phyloP scores from a whole-genome alignment of 1,140 invertebrate genomes.

The Periplaneta americana region DNA sequence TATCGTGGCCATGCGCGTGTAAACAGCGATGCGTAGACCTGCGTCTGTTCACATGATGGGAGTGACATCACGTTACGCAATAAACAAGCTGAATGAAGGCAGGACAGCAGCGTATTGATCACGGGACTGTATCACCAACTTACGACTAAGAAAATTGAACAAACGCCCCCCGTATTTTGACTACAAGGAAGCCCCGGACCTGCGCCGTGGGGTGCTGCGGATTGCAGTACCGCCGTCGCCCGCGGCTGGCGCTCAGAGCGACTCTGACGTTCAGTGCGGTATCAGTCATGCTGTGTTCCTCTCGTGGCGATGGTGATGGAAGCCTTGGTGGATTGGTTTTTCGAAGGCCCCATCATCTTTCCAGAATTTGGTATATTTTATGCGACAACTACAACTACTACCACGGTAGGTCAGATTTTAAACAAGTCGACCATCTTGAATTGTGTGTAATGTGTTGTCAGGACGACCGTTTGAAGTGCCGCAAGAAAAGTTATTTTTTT shows the following conservation, averaged over 20 bases:
- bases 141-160: too few relatives aligned
- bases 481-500: too few relatives aligned
- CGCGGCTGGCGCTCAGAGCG: not conserved
- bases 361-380: slow-evolving; percentile 4
- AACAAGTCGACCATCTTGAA: too few relatives aligned
- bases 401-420: not conserved
- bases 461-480: too few relatives aligned
- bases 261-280: not conserved
- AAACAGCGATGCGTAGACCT: too few relatives aligned
- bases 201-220: not conserved
- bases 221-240: not conserved
- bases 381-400: not conserved
- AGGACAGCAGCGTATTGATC: too few relatives aligned
- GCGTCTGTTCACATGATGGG: too few relatives aligned
- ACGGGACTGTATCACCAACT: too few relatives aligned
- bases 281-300: not conserved
- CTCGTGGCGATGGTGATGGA: not conserved
- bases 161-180: not conserved
- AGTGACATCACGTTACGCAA: too few relatives aligned
- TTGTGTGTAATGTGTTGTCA: too few relatives aligned
- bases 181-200: not conserved
- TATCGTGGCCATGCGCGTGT: too few relatives aligned
- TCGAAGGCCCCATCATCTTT: slow-evolving; percentile 8
- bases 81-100: too few relatives aligned
- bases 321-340: slow-evolving; percentile 6